Percentiles rank a stretch among this genome's conserved stretches.
phyloP scores from a whole-genome alignment of 1,140 invertebrate genomes.

The Linepithema humile region DNA sequence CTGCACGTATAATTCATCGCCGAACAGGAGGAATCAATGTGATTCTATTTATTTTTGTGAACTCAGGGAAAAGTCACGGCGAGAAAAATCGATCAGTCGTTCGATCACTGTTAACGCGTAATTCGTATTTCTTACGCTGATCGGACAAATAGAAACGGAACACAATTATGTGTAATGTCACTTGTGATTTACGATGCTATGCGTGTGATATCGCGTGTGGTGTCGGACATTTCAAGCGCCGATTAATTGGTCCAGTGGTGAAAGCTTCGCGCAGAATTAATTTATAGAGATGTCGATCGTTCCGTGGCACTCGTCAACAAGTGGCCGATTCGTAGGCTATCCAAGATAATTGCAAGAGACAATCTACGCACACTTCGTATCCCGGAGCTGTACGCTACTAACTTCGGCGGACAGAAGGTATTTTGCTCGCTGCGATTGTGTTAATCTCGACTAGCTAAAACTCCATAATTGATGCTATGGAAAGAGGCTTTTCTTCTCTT shows the following conservation, averaged over 20 bases:
- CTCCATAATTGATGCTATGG: background rate
- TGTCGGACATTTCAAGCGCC: slow-evolving; percentile 26
- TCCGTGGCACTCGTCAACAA: slow-evolving; percentile 63
- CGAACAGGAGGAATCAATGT: background rate
- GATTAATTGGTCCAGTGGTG: slow-evolving; percentile 63
- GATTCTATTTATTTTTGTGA: background rate
- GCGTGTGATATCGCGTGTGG: background rate
- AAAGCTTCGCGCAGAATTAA: slow-evolving; percentile 52
- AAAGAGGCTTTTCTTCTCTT: background rate
- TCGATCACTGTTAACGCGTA: background rate
- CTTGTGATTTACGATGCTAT: slow-evolving; percentile 65
- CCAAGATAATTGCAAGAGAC: slow-evolving; percentile 22
- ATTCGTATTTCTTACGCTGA: slow-evolving; percentile 3
- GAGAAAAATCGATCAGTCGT: background rate
- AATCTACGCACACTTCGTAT: background rate
- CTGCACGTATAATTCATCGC: background rate
- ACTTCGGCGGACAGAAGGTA: background rate
- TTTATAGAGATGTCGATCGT: slow-evolving; percentile 64
- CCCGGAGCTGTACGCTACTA: background rate
- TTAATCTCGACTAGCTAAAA: background rate
- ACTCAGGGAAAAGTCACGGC: background rate
- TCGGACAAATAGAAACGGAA: background rate
- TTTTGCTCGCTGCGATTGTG: background rate
- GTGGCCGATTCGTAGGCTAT: slow-evolving; percentile 60
- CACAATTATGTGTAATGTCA: slow-evolving; percentile 39